Evolutionary conservation across 2,797 vertebrate species (phyloP), one percentile per base, ranked within the genome.

Genomic region (Sorex maritimensis): DNA sequence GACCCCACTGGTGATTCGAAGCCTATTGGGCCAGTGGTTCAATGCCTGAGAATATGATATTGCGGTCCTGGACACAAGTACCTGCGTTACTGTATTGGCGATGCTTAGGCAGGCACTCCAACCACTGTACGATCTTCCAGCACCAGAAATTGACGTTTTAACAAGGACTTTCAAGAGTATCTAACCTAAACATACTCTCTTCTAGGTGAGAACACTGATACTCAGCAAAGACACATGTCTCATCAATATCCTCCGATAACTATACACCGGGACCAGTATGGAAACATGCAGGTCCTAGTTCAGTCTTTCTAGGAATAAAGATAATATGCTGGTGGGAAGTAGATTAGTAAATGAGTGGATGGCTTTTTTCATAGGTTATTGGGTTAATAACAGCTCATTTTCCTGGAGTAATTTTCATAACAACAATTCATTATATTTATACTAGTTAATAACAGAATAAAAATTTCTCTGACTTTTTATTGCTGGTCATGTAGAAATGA

Each of bases 281-380:
- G 73, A 83, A 84, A 52, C 38, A 81, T 73, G 68, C 26, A 90
- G 30, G 78, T 92, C 28, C 21, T 77, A 5, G 28, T 65, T 61
- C 49, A 58, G 55, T 69, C 38, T 13, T 88, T 86, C 55, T 63
- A 26, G 28, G 15, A 58, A 49, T 89, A 55, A 82, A 63, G 19
- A 28, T 49, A 73, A 81, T 5, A 74, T 15, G 7, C 58, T 84
- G 55, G 1, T 5, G 28, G 88, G 49, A 91, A 52, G 28, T 90
- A 84, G 34, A 88, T 44, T 44, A 44, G 41, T 44, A 44, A 3
- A 44, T 44, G 41, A 44, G 41, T 44, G 41, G 41, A 44, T 44
- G 41, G 7, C 41, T 44, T 44, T 44, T 44, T 44, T 44, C 7
- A 5, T 44, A 44, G 41, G 21, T 9, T 46, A 49, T 0, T 6